Evolutionary conservation across 2,888 invertebrate species (phyloP), one percentile per base, ranked within the genome.

Genomic region (Eilema griseolum): DNA sequence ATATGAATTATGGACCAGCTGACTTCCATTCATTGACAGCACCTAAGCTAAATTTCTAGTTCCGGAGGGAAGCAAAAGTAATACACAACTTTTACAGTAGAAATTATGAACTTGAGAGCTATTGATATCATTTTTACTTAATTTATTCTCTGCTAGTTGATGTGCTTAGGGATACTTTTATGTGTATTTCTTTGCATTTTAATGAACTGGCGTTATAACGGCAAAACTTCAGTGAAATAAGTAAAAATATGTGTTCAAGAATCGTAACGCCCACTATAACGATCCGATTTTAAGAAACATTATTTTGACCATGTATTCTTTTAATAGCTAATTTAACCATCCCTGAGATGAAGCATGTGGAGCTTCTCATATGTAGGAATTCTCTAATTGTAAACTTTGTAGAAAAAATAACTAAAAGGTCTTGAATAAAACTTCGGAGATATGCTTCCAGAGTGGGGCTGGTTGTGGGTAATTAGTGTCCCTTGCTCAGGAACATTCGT

Each of bases 1-100:
- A 90, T 88, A 86, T 89, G 88, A 89, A 91, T 92, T 91, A 90
- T 88, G 83, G 77, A 81, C 75, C 80, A 81, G 83, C 82, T 85
- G 86, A 74, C 80, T 77, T 79, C 78, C 59, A 64, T 65, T 71
- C 68, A 78, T 83, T 65, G 69, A 60, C 23, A 77, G 76, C 76
- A 70, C 66, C 52, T 52, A 52, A 52, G n/a, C n/a, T 52, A 52
- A 80, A 70, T 76, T 72, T n/a, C 64, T 65, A 61, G 26, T 16
- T 23, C 31, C 4, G 20, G 33, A 16, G 63, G 2, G 24, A 59
- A 33, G 10, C 23, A 46, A 56, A n/a, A 10, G n/a, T 31, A 52
- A 57, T 65, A 4, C 8, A 57, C 52, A 31, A 33, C 10, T 41
- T 8, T 16, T 24, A 37, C 26, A 46, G n/a, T n/a, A n/a, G n/a